Conservation (phyloP, 2,113 vertebrate genomes). For the Acrocephalus kingi region DNA sequence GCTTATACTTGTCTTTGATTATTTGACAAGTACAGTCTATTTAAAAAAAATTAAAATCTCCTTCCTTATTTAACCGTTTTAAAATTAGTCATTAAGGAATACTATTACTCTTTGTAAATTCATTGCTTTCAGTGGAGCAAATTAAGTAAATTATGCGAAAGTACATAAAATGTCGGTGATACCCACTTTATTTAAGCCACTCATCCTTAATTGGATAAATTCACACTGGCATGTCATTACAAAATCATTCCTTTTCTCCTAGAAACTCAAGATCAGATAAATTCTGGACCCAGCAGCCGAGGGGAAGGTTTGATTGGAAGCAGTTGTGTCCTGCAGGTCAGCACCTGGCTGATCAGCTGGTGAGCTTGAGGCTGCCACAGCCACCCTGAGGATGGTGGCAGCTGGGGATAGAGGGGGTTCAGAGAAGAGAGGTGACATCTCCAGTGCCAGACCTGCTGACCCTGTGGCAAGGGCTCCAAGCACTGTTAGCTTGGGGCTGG, state of each 20-base stretch:
- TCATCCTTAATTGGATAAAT: not conserved
- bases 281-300: not conserved
- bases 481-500: not conserved
- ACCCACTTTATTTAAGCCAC: not conserved
- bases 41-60: not conserved
- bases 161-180: not conserved
- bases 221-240: not conserved
- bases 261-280: not conserved
- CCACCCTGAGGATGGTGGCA: not conserved
- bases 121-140: not conserved
- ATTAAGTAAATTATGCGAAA: not conserved
- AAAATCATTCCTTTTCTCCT: not conserved
- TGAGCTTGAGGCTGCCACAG: not conserved
- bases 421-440: not conserved
- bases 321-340: not conserved
- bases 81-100: not conserved
- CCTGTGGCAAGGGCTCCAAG: not conserved
- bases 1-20: not conserved
- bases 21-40: not conserved
- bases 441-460: not conserved
- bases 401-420: not conserved
- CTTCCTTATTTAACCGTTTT: not conserved
- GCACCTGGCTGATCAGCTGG: not conserved
- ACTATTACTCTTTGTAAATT: not conserved
- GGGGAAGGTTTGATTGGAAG: not conserved